Evolutionary conservation across 2,113 vertebrate genomes (phyloP).

Genomic region (Syrmaticus mikado): DNA sequence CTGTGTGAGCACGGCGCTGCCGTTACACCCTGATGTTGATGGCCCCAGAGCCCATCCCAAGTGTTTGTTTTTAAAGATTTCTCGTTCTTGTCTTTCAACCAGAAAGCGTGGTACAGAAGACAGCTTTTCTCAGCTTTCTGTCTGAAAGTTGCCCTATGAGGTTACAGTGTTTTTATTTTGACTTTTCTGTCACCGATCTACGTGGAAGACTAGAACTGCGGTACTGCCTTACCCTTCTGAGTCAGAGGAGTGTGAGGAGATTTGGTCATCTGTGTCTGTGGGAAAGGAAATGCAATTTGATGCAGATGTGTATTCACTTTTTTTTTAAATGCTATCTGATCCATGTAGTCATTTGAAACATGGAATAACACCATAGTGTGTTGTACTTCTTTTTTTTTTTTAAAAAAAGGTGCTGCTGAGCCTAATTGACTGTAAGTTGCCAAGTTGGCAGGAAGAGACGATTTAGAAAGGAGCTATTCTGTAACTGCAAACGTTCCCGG

Average conservation of each 20-base stretch:
- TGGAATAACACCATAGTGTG: not conserved
- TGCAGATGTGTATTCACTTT: not conserved
- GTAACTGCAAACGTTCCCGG: not conserved
- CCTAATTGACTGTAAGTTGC: not conserved
- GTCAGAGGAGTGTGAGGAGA: not conserved
- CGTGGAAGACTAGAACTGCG: not conserved
- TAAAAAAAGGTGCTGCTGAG: not conserved
- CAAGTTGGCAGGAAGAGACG: not conserved
- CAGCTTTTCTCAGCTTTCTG: rapidly evolving
- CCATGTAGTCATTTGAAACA: not conserved
- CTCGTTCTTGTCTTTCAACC: not conserved
- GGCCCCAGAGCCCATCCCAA: not conserved
- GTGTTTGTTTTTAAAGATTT: not conserved
- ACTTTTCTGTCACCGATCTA: not conserved
- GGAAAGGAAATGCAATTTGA: not conserved
- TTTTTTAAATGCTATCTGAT: not conserved
- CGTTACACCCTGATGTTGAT: not conserved
- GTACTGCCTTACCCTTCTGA: not conserved
- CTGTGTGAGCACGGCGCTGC: not conserved
- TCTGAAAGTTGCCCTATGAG: not conserved
- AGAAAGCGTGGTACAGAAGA: not conserved
- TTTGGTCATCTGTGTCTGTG: not conserved
- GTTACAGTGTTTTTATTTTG: not conserved
- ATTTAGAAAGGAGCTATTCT: slow-evolving; percentile 37
- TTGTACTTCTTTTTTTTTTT: too few relatives aligned